phyloP scores from a whole-genome alignment of 1,140 invertebrate species.

The Druon quercuslanigerum region DNA sequence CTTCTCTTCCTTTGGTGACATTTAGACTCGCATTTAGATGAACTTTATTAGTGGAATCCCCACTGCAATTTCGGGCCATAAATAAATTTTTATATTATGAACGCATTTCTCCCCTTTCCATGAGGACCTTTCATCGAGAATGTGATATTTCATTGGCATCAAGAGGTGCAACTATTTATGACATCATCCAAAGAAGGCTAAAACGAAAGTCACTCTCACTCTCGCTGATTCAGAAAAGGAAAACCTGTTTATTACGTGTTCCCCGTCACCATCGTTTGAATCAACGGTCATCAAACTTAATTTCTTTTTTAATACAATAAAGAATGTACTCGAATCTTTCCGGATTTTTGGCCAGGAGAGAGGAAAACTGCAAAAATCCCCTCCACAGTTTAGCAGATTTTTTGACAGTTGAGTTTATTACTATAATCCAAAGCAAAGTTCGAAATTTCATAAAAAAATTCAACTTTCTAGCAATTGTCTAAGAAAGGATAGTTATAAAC shows the following conservation, averaged over 20 bases:
- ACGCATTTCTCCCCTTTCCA: not conserved
- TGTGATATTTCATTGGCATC: slow-evolving; percentile 11
- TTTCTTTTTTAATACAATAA: not conserved
- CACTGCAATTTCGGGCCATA: slow-evolving; percentile 1
- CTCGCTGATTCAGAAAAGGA: slow-evolving; percentile 50
- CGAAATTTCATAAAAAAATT: no score
- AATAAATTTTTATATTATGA: not conserved
- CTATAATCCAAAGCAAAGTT: no score
- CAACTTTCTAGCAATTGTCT: no score
- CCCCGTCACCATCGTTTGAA: slow-evolving; percentile 33
- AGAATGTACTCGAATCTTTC: no score
- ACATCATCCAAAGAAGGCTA: slow-evolving; percentile 65
- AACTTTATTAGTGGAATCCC: not conserved
- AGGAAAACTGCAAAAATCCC: no score
- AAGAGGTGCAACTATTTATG: slow-evolving; percentile 58
- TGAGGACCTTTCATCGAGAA: slow-evolving; percentile 8
- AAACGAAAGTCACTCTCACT: slow-evolving; percentile 70
- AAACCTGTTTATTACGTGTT: slow-evolving; percentile 56
- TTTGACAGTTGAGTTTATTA: no score
- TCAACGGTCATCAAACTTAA: slow-evolving; percentile 11
- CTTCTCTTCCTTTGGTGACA: not conserved
- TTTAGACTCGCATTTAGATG: slow-evolving; percentile 5
- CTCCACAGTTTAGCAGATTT: no score
- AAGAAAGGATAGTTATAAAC: no score
- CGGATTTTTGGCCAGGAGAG: no score